phyloP scores from a whole-genome alignment of 2,797 vertebrate species.

The Cetoscarus ocellatus region DNA sequence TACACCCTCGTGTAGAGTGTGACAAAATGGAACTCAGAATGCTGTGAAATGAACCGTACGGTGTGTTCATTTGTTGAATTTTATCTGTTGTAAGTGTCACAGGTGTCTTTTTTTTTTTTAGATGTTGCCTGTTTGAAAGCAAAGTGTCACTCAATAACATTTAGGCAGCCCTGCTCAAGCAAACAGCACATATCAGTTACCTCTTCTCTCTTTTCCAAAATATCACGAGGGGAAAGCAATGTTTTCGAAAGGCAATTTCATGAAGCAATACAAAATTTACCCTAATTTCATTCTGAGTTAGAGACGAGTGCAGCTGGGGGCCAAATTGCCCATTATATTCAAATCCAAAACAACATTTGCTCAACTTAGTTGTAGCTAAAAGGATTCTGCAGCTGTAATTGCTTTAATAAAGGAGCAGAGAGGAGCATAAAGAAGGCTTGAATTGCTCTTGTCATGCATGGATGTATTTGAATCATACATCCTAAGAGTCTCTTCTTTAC shows the following conservation, averaged over 20 bases:
- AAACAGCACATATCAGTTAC: not conserved
- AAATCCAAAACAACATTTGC: conserved; percentile 29
- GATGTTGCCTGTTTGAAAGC: too few relatives aligned
- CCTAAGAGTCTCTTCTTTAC: not conserved
- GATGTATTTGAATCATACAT: not conserved
- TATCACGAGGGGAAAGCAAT: not conserved
- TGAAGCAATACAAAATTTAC: conserved; percentile 16
- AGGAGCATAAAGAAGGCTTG: not conserved
- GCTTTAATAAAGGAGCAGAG: conserved; percentile 5
- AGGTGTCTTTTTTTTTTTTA: not conserved
- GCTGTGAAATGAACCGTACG: not conserved
- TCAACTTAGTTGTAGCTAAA: conserved; percentile 14
- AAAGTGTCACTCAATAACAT: not conserved
- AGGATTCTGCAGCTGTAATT: conserved; percentile 14
- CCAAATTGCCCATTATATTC: conserved; percentile 34
- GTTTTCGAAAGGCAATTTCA: conserved; percentile 8
- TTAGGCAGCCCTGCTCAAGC: not conserved
- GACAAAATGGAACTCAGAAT: not conserved
- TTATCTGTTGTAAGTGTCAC: not conserved
- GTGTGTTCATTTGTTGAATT: not conserved
- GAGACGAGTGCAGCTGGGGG: conserved; percentile 18
- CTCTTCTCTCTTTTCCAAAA: conserved; percentile 4
- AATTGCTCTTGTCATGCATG: not conserved
- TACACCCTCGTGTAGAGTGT: not conserved
- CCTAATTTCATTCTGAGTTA: conserved; percentile 23